phyloP scores from a whole-genome alignment of 2,113 vertebrate genomes.

The Centropus unirufus region DNA sequence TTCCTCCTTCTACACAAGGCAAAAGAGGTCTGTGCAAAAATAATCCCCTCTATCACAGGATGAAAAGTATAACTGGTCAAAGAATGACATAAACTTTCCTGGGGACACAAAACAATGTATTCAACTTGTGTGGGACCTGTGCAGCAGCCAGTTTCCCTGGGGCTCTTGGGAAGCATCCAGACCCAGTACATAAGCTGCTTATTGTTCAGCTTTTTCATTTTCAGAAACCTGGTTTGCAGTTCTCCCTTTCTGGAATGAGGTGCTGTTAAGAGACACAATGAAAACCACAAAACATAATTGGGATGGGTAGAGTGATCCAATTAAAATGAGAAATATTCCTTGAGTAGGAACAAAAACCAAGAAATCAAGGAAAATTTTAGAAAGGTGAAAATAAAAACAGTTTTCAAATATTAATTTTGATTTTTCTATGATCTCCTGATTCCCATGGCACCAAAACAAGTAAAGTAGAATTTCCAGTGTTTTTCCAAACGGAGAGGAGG shows the following conservation, averaged over 20 bases:
- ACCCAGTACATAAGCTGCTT: neutral
- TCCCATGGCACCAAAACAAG: neutral
- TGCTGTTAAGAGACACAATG: neutral
- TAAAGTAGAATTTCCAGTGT: neutral
- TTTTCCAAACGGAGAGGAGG: neutral
- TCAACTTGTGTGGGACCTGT: neutral
- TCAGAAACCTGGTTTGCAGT: neutral
- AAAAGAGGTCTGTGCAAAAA: neutral
- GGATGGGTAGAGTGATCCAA: neutral
- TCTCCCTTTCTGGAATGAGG: neutral
- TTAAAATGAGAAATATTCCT: constrained; percentile 13
- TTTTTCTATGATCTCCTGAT: neutral
- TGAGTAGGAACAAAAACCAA: neutral
- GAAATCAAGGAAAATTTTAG: neutral
- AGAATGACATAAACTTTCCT: neutral
- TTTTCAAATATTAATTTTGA: neutral
- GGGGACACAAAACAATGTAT: neutral
- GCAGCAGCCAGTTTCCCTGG: neutral
- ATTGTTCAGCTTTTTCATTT: constrained; percentile 14
- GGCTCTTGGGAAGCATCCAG: neutral
- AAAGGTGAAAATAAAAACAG: neutral
- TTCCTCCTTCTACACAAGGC: neutral
- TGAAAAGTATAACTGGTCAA: neutral
- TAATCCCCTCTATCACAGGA: neutral
- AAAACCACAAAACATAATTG: neutral